phyloP scores from a whole-genome alignment of 2,888 invertebrate genomes.

The Apodemia zela region DNA sequence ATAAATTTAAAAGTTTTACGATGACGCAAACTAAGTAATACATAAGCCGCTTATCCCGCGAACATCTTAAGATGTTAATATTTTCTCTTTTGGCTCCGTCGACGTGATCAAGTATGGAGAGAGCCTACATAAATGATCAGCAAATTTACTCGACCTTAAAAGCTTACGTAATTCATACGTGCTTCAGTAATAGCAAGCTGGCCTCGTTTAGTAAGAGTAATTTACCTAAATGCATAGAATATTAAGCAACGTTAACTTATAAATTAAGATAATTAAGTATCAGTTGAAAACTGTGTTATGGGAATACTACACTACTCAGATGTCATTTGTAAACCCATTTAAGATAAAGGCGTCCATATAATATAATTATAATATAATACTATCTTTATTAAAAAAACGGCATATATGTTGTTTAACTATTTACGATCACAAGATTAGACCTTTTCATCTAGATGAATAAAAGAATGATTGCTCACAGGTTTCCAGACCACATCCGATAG shows the following conservation, averaged over 20 bases:
- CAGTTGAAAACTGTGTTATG: neutral
- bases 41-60: conserved; percentile 1
- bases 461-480: too few species aligned
- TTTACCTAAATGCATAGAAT: conserved; percentile 17
- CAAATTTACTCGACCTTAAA: conserved; percentile 49
- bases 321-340: too few species aligned
- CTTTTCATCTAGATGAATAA: too few species aligned
- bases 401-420: too few species aligned
- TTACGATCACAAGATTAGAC: too few species aligned
- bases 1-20: neutral
- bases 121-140: conserved; percentile 48
- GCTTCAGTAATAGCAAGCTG: conserved; percentile 37
- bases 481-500: too few species aligned
- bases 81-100: conserved; percentile 24
- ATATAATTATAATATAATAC: too few species aligned
- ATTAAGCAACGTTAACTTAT: neutral
- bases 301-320: neutral
- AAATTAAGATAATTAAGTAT: neutral
- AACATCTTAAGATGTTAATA: conserved; percentile 27
- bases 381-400: too few species aligned
- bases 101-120: conserved; percentile 49
- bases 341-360: too few species aligned
- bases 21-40: neutral
- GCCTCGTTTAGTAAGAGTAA: conserved; percentile 43
- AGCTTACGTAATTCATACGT: conserved; percentile 51